Evolutionary conservation across 2,797 vertebrate genomes (phyloP), one percentile per base, ranked within the genome.

Genomic region (Momotus momota): DNA sequence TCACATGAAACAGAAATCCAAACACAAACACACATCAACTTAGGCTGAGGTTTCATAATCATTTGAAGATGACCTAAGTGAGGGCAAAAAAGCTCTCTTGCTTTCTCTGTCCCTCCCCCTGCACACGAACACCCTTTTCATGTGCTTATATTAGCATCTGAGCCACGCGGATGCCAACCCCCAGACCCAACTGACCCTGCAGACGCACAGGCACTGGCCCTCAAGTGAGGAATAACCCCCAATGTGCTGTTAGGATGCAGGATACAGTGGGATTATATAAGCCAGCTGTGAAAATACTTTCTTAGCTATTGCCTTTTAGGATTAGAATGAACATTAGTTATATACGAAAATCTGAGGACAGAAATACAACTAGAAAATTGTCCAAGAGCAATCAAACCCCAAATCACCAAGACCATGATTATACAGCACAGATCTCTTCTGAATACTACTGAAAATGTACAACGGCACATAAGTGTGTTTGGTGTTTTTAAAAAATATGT

Each of bases 1-100:
- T 80, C 94, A 90, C 87, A 45, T 10, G 92, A 33, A 96, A 35
- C 71, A 96, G 29, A 86, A 95, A 88, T 38, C 58, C 74, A 94
- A 86, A 48, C 31, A 40, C 0, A 15, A 75, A 60, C 46, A 57
- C 62, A 88, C 79, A 60, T 29, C 46, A 48, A 66, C 9, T 69
- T 9, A 13, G 73, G 12, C 41, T 54, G 81, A 49, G 35, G 31
- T 46, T 81, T 64, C 70, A 31, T 6, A n/a, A 51, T 4, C 26
- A 21, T 10, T 6, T 58, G 54, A n/a, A 79, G 35, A 55, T 0
- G 5, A 64, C 12, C 33, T 21, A 46, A 35, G 20, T 2, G 21
- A 4, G 15, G 29, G n/a, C 25, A 61, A 35, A 48, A 55, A 9
- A 25, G 26, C 15, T 17, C 22, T 10, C 19, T 29, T 10, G 8